Evolutionary conservation across 2,797 vertebrate species (phyloP).

Genomic region (Babyrousa celebensis): DNA sequence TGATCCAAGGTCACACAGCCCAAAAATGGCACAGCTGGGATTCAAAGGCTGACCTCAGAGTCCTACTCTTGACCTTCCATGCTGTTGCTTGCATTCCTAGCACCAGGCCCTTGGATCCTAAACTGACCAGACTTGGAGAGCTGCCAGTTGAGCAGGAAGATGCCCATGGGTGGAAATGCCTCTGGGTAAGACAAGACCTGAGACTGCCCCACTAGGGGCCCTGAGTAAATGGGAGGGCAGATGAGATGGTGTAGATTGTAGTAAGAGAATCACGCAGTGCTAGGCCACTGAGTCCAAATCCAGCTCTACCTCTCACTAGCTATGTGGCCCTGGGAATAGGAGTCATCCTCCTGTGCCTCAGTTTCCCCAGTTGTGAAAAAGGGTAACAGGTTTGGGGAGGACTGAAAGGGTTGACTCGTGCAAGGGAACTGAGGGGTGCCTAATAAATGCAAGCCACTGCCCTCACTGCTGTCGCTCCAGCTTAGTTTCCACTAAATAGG

Average conservation of each 20-base stretch:
- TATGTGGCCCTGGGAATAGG: neutral
- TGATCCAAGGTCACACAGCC: neutral
- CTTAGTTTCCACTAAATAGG: accelerated
- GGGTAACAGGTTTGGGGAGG: neutral
- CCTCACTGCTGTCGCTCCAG: accelerated
- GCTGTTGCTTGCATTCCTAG: neutral
- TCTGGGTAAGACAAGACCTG: neutral
- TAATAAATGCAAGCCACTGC: neutral
- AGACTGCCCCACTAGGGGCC: neutral
- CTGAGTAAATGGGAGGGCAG: accelerated
- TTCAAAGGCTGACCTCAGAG: neutral
- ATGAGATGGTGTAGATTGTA: accelerated
- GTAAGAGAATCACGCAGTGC: accelerated
- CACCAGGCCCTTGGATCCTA: neutral
- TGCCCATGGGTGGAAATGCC: neutral
- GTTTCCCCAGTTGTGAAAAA: neutral
- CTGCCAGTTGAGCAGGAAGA: accelerated
- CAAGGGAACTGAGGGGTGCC: neutral
- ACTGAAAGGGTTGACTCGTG: neutral
- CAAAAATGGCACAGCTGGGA: accelerated
- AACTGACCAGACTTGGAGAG: neutral
- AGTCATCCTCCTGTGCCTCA: neutral
- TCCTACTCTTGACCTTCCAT: neutral
- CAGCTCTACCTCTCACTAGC: neutral
- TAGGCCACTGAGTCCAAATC: neutral